phyloP scores from a whole-genome alignment of 2,888 invertebrate genomes.

The Eustalomyia histrio region DNA sequence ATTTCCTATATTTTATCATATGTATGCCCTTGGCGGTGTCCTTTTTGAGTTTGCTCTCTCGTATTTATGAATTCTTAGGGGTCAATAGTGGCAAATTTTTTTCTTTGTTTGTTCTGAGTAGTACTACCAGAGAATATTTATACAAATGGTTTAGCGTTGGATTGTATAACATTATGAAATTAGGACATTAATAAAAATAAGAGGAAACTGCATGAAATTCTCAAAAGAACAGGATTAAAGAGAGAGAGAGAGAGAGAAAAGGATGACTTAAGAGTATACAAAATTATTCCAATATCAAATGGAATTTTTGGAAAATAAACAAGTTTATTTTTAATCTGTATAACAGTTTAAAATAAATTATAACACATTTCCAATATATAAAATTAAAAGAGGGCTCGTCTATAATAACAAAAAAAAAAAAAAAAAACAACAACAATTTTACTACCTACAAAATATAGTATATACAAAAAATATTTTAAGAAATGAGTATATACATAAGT shows the following conservation, averaged over 20 bases:
- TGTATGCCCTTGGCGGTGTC: slow-evolving; percentile 62
- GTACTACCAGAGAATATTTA: background rate
- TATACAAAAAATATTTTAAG: background rate
- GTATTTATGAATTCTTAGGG: slow-evolving; percentile 27
- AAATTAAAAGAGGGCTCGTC: slow-evolving; percentile 61
- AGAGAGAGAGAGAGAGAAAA: background rate
- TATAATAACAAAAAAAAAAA: slow-evolving; percentile 32
- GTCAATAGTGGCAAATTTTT: slow-evolving; percentile 31
- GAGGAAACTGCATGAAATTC: background rate
- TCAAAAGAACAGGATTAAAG: background rate
- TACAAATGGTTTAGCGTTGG: background rate
- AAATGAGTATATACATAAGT: background rate
- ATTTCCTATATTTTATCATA: slow-evolving; percentile 9
- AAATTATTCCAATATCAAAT: background rate
- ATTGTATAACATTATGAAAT: background rate
- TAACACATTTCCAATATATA: slow-evolving; percentile 15
- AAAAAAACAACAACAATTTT: background rate
- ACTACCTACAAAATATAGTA: background rate
- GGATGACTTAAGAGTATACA: background rate
- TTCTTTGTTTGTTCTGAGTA: background rate
- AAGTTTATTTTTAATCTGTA: slow-evolving; percentile 12
- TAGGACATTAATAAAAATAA: background rate
- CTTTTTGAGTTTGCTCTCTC: slow-evolving; percentile 47
- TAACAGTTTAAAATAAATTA: slow-evolving; percentile 25
- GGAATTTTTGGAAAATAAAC: background rate